These are phyloP conservation scores for Lagopus leucura DNA, from an alignment of 2,113 vertebrate species.

Conservation along the genomic window DNA sequence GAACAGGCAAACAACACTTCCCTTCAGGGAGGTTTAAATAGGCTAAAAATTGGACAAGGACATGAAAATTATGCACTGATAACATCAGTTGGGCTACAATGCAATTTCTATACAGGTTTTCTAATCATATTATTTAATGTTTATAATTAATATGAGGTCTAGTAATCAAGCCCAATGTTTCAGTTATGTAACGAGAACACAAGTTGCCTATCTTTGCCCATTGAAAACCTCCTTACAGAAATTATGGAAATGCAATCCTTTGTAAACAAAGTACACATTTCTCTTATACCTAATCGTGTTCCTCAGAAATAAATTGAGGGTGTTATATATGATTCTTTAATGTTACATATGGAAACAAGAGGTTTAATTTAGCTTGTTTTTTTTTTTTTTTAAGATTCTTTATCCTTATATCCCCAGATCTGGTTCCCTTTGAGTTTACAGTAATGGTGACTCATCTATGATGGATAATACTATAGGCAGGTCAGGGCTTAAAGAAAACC, in stretches of 20 bases:
- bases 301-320: not conserved
- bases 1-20: not conserved
- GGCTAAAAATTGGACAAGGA: not conserved
- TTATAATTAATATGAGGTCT: conserved; percentile 8
- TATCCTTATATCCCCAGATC: conserved; percentile 30
- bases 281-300: not conserved
- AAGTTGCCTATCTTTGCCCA: not conserved
- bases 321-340: not conserved
- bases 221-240: not conserved
- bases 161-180: not conserved
- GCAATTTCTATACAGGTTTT: not conserved
- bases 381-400: conserved; percentile 11
- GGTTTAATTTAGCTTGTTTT: conserved; percentile 8
- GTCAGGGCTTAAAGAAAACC: not conserved
- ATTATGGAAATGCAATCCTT: not conserved
- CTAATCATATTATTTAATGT: not conserved
- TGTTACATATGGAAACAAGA: conserved; percentile 10
- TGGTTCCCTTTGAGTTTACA: not conserved
- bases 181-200: not conserved
- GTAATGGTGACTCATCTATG: not conserved
- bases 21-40: not conserved
- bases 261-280: not conserved
- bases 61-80: not conserved
- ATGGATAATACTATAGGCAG: not conserved
- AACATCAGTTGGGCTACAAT: not conserved